Percentiles rank a stretch among this genome's conserved stretches.
Evolutionary conservation across 1,140 invertebrate genomes (phyloP).

Genomic region (Catajapyx aquilonaris): DNA sequence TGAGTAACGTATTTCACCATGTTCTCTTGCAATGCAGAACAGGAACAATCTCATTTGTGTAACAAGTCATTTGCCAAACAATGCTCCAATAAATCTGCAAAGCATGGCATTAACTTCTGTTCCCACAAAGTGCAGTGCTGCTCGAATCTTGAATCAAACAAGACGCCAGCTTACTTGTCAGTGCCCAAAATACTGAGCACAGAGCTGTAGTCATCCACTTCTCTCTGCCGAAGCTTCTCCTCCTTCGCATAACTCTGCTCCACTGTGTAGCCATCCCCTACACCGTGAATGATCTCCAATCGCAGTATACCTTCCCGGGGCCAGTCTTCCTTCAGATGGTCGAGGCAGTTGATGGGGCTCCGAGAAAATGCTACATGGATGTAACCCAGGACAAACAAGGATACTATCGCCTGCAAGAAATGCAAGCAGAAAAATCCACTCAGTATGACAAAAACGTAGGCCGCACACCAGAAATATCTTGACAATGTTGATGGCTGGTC

Average conservation of each 20-base stretch:
- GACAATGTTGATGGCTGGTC: too few relatives aligned
- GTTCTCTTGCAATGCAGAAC: too few relatives aligned
- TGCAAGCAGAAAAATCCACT: neutral
- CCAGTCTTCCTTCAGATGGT: constrained; percentile 75
- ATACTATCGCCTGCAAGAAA: constrained; percentile 46
- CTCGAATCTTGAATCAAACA: neutral
- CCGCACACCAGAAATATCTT: too few relatives aligned
- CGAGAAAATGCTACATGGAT: constrained; percentile 87
- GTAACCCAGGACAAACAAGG: constrained; percentile 80
- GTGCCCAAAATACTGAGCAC: constrained; percentile 40
- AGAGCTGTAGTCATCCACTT: constrained; percentile 35
- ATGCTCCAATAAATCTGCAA: too few relatives aligned
- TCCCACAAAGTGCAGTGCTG: neutral
- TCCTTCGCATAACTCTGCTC: constrained; percentile 64
- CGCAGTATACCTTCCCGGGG: constrained; percentile 83
- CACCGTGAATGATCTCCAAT: constrained; percentile 79
- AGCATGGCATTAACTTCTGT: too few relatives aligned
- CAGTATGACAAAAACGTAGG: too few relatives aligned
- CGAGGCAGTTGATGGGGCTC: constrained; percentile 79
- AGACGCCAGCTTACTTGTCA: constrained; percentile 31
- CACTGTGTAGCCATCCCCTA: constrained; percentile 45
- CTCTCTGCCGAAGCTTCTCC: constrained; percentile 41
- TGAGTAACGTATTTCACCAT: too few relatives aligned
- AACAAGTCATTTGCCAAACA: too few relatives aligned
- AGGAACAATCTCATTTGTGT: too few relatives aligned